These are phyloP conservation scores for Zaprionus inermis DNA, from an alignment of 1,140 invertebrate genomes.

Conservation along the genomic window DNA sequence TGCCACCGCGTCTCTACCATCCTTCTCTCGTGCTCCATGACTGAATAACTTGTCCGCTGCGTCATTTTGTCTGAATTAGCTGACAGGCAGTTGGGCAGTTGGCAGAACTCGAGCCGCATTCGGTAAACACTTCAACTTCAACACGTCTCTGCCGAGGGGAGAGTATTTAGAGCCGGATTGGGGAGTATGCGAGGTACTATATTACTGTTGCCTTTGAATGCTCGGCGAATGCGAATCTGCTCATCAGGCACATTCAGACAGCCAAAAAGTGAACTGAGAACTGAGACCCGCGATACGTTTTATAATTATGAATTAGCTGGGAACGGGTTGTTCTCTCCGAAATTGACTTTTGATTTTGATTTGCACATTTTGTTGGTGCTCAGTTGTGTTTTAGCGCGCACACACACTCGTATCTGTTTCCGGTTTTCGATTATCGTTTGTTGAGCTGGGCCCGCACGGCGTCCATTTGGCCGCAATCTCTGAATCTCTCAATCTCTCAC, in stretches of 20 bases:
- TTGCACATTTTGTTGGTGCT: slow-evolving; percentile 56
- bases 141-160: slow-evolving; percentile 27
- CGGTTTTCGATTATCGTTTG: slow-evolving; percentile 58
- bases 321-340: slow-evolving; percentile 22
- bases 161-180: too few species aligned
- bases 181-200: too few species aligned
- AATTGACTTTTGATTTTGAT: slow-evolving; percentile 61
- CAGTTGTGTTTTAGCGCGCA: slow-evolving; percentile 21
- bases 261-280: neutral
- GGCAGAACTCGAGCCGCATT: slow-evolving; percentile 69
- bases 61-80: slow-evolving; percentile 49
- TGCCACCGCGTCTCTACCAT: slow-evolving; percentile 30
- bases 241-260: slow-evolving; percentile 32
- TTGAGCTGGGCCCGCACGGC: slow-evolving; percentile 19
- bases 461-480: slow-evolving; percentile 40
- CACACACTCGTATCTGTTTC: slow-evolving; percentile 53
- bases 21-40: slow-evolving; percentile 14
- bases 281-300: neutral
- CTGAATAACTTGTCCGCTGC: slow-evolving; percentile 33
- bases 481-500: too few species aligned
- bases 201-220: slow-evolving; percentile 51
- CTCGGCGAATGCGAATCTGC: slow-evolving; percentile 35
- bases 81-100: slow-evolving; percentile 53
- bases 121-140: slow-evolving; percentile 78
- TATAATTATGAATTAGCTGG: slow-evolving; percentile 7